Conservation (phyloP, 1,140 invertebrate species). For the Pseudomyrmex gracilis region DNA sequence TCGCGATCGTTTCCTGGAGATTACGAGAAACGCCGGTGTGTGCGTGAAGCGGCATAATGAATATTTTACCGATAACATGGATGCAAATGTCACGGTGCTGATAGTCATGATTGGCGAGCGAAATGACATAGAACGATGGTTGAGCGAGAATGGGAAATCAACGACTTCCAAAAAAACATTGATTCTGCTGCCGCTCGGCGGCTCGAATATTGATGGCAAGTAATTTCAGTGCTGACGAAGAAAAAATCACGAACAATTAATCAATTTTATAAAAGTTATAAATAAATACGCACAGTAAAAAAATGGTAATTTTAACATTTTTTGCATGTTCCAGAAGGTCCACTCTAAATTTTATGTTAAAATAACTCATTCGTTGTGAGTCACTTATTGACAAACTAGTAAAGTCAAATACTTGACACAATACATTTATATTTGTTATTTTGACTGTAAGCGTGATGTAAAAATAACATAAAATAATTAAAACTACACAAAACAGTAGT, state of each 20-base stretch:
- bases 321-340: too few relatives aligned
- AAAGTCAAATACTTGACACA: too few relatives aligned
- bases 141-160: constrained; percentile 65
- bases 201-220: constrained; percentile 77
- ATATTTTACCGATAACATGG: constrained; percentile 16
- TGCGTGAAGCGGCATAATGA: constrained; percentile 77
- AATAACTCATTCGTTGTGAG: too few relatives aligned
- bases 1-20: constrained; percentile 71
- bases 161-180: constrained; percentile 71
- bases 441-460: too few relatives aligned
- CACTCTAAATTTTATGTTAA: too few relatives aligned
- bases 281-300: too few relatives aligned
- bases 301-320: too few relatives aligned
- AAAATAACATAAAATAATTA: too few relatives aligned
- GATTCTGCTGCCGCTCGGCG: constrained; percentile 78
- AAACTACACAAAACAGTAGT: too few relatives aligned
- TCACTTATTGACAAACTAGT: too few relatives aligned
- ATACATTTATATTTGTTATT: too few relatives aligned
- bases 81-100: constrained; percentile 65
- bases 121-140: constrained; percentile 76
- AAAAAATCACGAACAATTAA: not conserved
- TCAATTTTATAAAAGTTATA: not conserved
- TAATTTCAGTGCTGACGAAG: constrained; percentile 1
- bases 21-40: constrained; percentile 74
- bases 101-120: constrained; percentile 76